These are phyloP conservation scores for Cardiocondyla obscurior DNA, from an alignment of 1,140 invertebrate species.

Conservation along the genomic window DNA sequence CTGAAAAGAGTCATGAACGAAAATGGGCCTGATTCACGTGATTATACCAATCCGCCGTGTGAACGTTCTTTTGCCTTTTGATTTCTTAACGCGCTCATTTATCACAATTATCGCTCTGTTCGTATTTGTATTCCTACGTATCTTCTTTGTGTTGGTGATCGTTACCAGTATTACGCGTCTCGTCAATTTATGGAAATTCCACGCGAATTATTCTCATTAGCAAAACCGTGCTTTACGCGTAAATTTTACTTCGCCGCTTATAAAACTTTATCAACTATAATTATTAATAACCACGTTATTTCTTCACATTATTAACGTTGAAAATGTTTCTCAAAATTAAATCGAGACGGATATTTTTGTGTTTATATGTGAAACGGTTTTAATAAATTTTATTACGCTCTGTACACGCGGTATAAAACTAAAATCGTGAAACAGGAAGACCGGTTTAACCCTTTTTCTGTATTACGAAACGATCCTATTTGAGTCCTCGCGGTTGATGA, in stretches of 20 bases:
- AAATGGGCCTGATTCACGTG: slow-evolving; percentile 66
- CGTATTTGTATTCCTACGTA: slow-evolving; percentile 20
- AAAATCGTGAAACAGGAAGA: slow-evolving; percentile 9
- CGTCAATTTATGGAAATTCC: not conserved
- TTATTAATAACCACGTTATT: not conserved
- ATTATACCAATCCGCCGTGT: slow-evolving; percentile 54
- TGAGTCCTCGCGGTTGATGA: slow-evolving; percentile 55
- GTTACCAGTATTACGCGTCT: not conserved
- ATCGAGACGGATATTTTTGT: not conserved
- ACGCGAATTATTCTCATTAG: not conserved
- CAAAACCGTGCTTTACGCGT: not conserved
- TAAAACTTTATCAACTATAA: not conserved
- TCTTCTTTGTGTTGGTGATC: not conserved
- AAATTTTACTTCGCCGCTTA: not conserved
- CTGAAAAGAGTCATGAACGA: slow-evolving; percentile 68
- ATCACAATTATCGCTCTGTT: slow-evolving; percentile 56
- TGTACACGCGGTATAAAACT: not conserved
- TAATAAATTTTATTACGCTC: slow-evolving; percentile 24
- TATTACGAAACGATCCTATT: slow-evolving; percentile 51
- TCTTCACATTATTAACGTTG: no score
- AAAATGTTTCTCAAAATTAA: not conserved
- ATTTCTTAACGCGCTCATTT: slow-evolving; percentile 62
- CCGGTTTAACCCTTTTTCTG: slow-evolving; percentile 7
- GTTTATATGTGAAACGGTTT: slow-evolving; percentile 17
- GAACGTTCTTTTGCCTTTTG: slow-evolving; percentile 63